Percentiles rank a stretch among this genome's conserved stretches.
Evolutionary conservation across 2,888 invertebrate species (phyloP).

Genomic region (Lepidocyrtinus sp.): DNA sequence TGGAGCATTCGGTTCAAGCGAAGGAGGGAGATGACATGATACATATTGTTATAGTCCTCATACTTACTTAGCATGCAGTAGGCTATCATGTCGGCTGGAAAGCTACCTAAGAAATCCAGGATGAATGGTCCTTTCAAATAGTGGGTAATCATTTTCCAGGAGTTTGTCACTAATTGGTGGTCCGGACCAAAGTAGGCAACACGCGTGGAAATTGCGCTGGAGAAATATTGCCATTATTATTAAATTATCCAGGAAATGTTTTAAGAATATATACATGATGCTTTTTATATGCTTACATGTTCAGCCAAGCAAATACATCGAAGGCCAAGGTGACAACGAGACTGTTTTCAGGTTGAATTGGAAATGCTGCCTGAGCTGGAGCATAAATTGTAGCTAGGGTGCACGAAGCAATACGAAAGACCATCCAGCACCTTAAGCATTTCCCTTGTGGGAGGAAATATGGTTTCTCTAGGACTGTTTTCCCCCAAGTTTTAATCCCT

Average conservation of each 20-base stretch:
- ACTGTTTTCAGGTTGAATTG: conserved; percentile 44
- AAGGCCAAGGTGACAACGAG: conserved; percentile 43
- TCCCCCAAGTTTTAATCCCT: too few relatives aligned
- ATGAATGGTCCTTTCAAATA: conserved; percentile 65
- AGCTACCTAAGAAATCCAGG: conserved; percentile 60
- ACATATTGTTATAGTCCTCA: conserved; percentile 40
- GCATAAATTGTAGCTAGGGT: conserved; percentile 51
- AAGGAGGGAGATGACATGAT: conserved; percentile 40
- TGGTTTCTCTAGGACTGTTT: neutral
- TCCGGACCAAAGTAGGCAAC: conserved; percentile 58
- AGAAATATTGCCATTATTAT: too few relatives aligned
- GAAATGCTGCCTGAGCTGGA: conserved; percentile 54
- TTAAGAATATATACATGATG: neutral
- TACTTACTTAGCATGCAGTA: conserved; percentile 1
- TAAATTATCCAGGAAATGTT: neutral
- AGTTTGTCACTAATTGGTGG: conserved; percentile 58
- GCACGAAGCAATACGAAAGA: conserved; percentile 54
- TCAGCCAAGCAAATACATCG: conserved; percentile 65
- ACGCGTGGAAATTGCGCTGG: conserved; percentile 43
- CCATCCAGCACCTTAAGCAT: conserved; percentile 61
- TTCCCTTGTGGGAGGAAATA: conserved; percentile 55
- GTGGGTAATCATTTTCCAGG: conserved; percentile 45
- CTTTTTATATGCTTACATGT: too few relatives aligned
- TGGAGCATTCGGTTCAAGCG: conserved; percentile 65
- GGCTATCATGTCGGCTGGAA: conserved; percentile 61